Evolutionary conservation across 2,113 vertebrate genomes (phyloP).

Genomic region (Eira barbara): DNA sequence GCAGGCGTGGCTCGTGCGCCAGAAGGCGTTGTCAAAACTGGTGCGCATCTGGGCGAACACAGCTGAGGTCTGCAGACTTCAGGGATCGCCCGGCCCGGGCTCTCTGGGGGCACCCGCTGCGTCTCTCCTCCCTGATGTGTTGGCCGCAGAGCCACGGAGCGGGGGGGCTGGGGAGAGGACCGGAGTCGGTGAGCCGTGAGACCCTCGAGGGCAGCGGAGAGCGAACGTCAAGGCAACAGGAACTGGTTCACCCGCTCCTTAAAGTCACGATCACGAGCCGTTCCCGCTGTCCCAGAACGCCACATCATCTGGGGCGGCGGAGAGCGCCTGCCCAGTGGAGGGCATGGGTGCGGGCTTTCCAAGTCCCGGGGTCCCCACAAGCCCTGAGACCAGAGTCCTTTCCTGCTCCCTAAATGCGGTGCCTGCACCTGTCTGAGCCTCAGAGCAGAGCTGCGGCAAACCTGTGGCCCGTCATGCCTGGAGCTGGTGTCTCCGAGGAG

Average conservation of each 20-base stretch:
- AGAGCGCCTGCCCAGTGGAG: neutral
- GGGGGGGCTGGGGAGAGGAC: neutral
- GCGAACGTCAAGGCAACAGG: neutral
- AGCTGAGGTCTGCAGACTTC: neutral
- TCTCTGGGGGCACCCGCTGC: rapidly evolving
- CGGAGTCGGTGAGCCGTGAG: neutral
- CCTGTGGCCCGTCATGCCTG: rapidly evolving
- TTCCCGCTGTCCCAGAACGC: neutral
- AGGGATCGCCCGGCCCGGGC: rapidly evolving
- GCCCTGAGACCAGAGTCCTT: no score
- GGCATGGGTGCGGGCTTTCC: rapidly evolving
- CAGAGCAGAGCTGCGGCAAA: no score
- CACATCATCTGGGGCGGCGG: neutral
- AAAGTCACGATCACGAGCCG: neutral
- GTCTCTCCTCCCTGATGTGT: neutral
- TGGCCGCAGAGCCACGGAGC: neutral
- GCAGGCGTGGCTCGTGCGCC: neutral
- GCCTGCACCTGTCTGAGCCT: neutral
- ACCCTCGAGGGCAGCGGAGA: neutral
- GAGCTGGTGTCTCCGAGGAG: rapidly evolving
- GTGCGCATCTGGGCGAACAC: rapidly evolving
- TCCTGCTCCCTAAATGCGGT: neutral
- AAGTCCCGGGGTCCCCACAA: neutral
- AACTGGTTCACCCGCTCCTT: neutral
- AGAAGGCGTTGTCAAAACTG: neutral